Conservation (phyloP, 2,113 vertebrate species). For the Eira barbara region DNA sequence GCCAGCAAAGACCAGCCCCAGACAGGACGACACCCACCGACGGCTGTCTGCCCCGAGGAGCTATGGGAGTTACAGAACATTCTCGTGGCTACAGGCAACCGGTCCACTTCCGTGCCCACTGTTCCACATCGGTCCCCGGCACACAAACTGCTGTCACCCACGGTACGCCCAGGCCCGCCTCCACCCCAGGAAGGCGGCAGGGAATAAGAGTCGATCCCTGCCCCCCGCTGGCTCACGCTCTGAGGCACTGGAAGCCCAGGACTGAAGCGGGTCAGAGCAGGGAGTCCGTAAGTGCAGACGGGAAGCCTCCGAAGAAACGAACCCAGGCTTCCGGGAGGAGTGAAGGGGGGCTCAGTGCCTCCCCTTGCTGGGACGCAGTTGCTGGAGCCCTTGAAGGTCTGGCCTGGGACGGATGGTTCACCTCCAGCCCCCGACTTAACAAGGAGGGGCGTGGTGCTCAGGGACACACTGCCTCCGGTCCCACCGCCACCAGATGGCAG, state of each 20-base stretch:
- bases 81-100: fast-evolving
- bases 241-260: background rate
- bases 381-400: background rate
- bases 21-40: fast-evolving
- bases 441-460: fast-evolving
- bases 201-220: fast-evolving
- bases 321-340: too few relatives aligned
- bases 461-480: too few relatives aligned
- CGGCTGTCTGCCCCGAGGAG: fast-evolving
- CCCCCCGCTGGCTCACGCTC: fast-evolving
- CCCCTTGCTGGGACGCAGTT: background rate
- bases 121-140: fast-evolving
- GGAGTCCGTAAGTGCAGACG: background rate
- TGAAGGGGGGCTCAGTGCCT: fast-evolving
- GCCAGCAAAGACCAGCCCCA: background rate
- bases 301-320: background rate
- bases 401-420: background rate
- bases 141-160: fast-evolving
- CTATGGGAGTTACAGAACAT: fast-evolving
- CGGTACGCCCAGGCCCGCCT: fast-evolving
- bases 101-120: fast-evolving
- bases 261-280: too few relatives aligned
- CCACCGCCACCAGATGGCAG: too few relatives aligned
- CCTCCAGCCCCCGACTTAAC: too few relatives aligned
- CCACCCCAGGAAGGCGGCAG: fast-evolving